Base-by-base conservation (phyloP, 2,888 invertebrate species). In the Tenthredo notha region DNA sequence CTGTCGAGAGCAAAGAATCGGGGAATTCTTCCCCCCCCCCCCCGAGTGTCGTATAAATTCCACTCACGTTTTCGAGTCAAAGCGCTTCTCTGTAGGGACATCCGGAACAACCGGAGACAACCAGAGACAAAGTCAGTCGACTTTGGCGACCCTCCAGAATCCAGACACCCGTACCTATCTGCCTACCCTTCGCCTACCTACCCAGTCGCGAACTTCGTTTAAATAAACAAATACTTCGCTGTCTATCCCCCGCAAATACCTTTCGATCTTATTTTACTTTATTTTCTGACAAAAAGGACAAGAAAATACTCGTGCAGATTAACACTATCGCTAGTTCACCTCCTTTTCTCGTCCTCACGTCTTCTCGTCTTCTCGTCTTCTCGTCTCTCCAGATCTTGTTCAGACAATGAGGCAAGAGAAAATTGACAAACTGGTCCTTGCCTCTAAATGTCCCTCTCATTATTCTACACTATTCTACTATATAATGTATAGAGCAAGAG, bases 91-190 rank as follows among this genome's bases (percentile, higher is more conserved):
- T 37, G 61, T 37, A 61, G 80, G 80, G 80, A 80, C 61, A 80
- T 80, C 80, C 80, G 80, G 61, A 80, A 80, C 80, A 80, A 80
- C 80, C 80, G 80, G 80, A 80, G 80, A 80, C 80, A 80, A 80
- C 80, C 61, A 40, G 80, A 80, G 61, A 80, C 80, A 37, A 78
- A 80, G 61, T 80, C 80, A 61, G 80, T 80, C 80, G 80, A 80
- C 37, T 80, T 61, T 61, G 80, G 80, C 80, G 80, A 80, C 80
- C 80, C 80, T 80, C 80, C 80, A 80, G 80, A 80, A 80, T 80
- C 40, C 21, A 33, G 61, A 80, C 80, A 80, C 80, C 40, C 80
- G 58, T 80, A 78, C 33, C 78, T 21, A 54, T 33, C 78, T 5
- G n/a, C 21, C 37, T 21, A 18, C 18, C 10, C 43, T 37, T 1